phyloP scores from a whole-genome alignment of 2,113 vertebrate species.

The Crotalus viridis region DNA sequence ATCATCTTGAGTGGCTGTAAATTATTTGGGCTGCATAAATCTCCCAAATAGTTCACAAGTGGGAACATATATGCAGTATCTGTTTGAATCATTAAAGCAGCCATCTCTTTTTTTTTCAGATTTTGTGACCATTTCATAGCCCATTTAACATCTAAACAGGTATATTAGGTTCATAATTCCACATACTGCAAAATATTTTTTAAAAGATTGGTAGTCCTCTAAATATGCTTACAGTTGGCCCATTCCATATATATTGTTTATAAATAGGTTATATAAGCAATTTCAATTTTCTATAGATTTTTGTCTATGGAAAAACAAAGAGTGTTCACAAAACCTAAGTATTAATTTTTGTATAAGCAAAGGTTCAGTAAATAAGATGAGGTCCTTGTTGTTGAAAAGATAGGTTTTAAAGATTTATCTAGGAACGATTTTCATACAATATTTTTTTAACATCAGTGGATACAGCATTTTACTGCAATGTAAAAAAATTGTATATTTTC shows the following conservation, averaged over 20 bases:
- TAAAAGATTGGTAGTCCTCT: not conserved
- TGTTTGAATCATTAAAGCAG: not conserved
- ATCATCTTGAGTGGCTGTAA: not conserved
- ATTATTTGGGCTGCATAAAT: not conserved
- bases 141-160: not conserved
- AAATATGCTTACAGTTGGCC: not conserved
- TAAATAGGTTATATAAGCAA: not conserved
- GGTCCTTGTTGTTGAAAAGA: not conserved
- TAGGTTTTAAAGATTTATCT: not conserved
- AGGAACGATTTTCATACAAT: not conserved
- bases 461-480: not conserved
- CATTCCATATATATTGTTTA: not conserved
- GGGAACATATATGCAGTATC: not conserved
- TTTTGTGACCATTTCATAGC: not conserved
- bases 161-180: not conserved
- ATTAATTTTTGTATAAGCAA: not conserved
- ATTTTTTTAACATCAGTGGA: not conserved
- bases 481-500: not conserved
- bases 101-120: not conserved
- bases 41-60: not conserved
- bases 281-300: not conserved
- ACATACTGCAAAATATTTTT: not conserved
- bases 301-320: not conserved
- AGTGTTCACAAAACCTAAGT: not conserved
- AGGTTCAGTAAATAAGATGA: not conserved